A percentile compares a stretch with the other conserved stretches of the same genome.
These are phyloP conservation scores for Callospermophilus lateralis DNA, from an alignment of 2,113 vertebrate species.

Conservation along the genomic window DNA sequence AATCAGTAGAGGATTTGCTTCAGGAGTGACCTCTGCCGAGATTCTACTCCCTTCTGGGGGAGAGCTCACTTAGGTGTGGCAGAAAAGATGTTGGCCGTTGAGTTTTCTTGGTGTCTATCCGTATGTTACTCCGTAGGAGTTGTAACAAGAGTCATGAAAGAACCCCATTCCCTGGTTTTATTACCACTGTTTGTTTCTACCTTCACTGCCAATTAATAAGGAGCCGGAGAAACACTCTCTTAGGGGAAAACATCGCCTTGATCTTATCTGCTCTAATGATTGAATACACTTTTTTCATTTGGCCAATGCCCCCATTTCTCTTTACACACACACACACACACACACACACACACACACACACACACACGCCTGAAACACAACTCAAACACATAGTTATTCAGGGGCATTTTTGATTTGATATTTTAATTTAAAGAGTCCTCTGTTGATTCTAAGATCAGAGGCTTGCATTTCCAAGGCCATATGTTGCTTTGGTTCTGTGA, in stretches of 20 bases:
- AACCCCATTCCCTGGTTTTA: background rate
- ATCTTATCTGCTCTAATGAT: slow-evolving; percentile 38
- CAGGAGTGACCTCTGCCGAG: background rate
- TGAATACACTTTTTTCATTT: slow-evolving; percentile 47
- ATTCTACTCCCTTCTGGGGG: slow-evolving; percentile 9
- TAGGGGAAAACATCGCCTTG: background rate
- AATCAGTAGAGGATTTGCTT: background rate
- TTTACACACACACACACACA: background rate
- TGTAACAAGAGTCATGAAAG: background rate
- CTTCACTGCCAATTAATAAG: slow-evolving; percentile 38
- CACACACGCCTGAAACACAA: background rate
- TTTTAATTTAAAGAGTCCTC: slow-evolving; percentile 62
- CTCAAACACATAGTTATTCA: background rate
- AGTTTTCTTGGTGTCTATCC: background rate
- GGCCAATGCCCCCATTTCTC: background rate
- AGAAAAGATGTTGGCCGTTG: background rate
- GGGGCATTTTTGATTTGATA: slow-evolving; percentile 30
- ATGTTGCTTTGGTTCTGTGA: slow-evolving; percentile 4
- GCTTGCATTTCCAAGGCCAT: background rate
- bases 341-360: too few species aligned
- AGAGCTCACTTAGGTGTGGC: background rate
- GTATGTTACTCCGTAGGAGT: background rate
- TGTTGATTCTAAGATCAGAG: slow-evolving; percentile 27
- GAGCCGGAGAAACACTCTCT: background rate
- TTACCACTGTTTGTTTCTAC: slow-evolving; percentile 55